Evolutionary conservation across 2,113 vertebrate genomes (phyloP).

Genomic region (Emydura subglobosa): DNA sequence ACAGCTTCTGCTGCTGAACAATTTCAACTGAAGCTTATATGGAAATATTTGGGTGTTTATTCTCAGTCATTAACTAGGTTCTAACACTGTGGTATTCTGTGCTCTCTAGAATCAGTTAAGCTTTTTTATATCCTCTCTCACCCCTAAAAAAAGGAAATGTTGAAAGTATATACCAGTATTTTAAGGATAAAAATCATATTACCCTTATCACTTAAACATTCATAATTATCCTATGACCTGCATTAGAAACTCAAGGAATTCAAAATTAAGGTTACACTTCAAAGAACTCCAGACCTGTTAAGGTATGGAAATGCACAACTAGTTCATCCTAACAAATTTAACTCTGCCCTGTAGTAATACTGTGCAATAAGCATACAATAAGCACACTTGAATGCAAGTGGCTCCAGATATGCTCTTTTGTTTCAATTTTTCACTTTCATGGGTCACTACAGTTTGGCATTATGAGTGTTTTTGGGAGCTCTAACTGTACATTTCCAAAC

Average conservation of each 20-base stretch:
- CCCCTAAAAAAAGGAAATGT: neutral
- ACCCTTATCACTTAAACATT: neutral
- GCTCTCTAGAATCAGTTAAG: neutral
- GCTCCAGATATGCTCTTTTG: neutral
- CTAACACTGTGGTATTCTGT: neutral
- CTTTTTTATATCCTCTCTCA: neutral
- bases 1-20: neutral
- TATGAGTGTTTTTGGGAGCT: neutral
- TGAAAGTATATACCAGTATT: neutral
- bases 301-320: neutral
- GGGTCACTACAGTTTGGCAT: neutral
- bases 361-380: neutral
- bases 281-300: neutral
- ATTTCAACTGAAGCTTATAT: neutral
- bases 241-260: neutral
- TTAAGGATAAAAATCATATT: neutral
- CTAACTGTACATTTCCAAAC: neutral
- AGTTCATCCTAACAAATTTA: neutral
- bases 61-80: neutral
- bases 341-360: neutral
- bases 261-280: neutral
- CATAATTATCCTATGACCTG: neutral
- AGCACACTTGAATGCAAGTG: neutral
- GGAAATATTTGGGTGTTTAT: neutral
- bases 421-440: neutral